Conservation (phyloP, 2,888 invertebrate genomes). For the Tryphoninae sp. region DNA sequence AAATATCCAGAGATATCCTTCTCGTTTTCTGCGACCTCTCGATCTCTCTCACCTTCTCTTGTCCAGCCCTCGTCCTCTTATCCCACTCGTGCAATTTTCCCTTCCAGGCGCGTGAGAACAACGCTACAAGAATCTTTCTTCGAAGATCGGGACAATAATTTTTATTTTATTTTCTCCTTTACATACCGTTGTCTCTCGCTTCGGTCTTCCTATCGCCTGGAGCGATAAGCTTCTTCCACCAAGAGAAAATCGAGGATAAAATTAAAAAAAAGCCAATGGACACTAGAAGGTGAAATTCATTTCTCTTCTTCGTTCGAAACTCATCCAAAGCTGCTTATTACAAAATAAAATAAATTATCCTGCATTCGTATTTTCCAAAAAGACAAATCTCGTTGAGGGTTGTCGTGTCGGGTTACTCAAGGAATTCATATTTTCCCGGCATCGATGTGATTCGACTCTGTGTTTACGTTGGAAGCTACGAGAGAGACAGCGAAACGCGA, state of each 20-base stretch:
- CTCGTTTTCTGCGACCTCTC: constrained; percentile 50
- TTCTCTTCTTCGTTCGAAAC: too few relatives aligned
- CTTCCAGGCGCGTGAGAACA: not conserved
- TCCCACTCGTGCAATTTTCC: constrained; percentile 3
- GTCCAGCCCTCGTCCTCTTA: constrained; percentile 12
- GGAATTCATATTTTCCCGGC: not conserved
- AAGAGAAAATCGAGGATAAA: not conserved
- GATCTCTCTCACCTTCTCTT: constrained; percentile 20
- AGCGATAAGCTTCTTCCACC: not conserved
- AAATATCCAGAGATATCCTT: constrained; percentile 69
- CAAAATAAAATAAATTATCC: not conserved
- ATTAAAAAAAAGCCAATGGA: not conserved
- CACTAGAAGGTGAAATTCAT: not conserved
- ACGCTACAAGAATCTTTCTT: not conserved
- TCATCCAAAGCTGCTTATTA: too few relatives aligned
- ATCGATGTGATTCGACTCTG: constrained; percentile 15
- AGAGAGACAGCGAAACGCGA: constrained; percentile 11
- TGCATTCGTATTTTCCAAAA: not conserved
- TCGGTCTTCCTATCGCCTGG: not conserved
- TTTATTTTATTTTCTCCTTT: not conserved
- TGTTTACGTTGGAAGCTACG: constrained; percentile 28
- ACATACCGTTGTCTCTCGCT: not conserved
- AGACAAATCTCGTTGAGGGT: not conserved
- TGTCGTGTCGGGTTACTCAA: not conserved
- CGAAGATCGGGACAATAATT: constrained; percentile 3